These are phyloP conservation scores for Ceratoteleas bidentatus DNA, from an alignment of 1,140 invertebrate genomes.

Conservation along the genomic window DNA sequence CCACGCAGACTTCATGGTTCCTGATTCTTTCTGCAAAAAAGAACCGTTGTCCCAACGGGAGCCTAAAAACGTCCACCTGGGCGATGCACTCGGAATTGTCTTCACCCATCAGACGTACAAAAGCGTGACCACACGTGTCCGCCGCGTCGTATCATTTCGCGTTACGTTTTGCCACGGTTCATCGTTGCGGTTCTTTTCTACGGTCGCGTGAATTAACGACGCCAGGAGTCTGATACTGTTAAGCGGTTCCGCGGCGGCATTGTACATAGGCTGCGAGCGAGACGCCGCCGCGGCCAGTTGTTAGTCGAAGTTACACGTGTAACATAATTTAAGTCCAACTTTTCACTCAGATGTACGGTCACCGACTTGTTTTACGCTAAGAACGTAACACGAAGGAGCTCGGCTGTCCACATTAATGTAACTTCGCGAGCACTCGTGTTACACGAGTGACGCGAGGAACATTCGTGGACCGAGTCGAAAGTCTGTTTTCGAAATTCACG, in stretches of 20 bases:
- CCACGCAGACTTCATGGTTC: neutral
- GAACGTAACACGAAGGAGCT: slow-evolving; percentile 13
- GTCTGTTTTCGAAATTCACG: too few species aligned
- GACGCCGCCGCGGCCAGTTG: slow-evolving; percentile 7
- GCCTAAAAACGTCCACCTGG: slow-evolving; percentile 4
- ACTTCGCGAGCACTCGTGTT: neutral
- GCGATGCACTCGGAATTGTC: slow-evolving; percentile 62
- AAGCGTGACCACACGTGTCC: slow-evolving; percentile 20
- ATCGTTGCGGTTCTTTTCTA: slow-evolving; percentile 35
- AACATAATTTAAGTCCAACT: slow-evolving; percentile 49
- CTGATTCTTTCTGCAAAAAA: neutral
- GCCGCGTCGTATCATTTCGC: slow-evolving; percentile 39
- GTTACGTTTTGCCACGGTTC: slow-evolving; percentile 27
- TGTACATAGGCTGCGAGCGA: slow-evolving; percentile 45
- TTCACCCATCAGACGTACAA: slow-evolving; percentile 51
- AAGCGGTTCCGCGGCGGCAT: slow-evolving; percentile 17
- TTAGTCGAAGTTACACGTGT: slow-evolving; percentile 40
- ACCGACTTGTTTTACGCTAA: slow-evolving; percentile 45
- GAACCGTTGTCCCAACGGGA: slow-evolving; percentile 11
- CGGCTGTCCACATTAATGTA: slow-evolving; percentile 5
- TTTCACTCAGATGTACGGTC: slow-evolving; percentile 36
- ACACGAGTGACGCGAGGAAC: too few species aligned
- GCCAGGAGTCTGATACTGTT: slow-evolving; percentile 47
- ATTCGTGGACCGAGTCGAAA: too few species aligned
- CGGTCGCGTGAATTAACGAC: slow-evolving; percentile 41